phyloP scores from a whole-genome alignment of 2,113 vertebrate genomes.

The Struthidea cinerea region DNA sequence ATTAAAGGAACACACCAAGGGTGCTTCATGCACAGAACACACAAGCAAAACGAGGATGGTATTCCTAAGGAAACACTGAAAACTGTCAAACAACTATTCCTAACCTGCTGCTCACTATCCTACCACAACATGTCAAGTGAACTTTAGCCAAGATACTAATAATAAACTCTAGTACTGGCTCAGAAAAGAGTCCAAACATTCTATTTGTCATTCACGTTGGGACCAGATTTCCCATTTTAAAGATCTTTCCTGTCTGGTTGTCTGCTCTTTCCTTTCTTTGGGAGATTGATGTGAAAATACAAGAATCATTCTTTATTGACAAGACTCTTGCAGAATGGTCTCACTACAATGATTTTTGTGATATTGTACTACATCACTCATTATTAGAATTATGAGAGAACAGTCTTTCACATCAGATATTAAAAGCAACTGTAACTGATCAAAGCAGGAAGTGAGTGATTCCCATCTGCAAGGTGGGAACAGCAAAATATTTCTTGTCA shows the following conservation, averaged over 20 bases:
- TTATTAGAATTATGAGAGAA: neutral
- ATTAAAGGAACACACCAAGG: neutral
- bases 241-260: neutral
- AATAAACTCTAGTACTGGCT: neutral
- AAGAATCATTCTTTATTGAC: neutral
- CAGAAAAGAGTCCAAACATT: neutral
- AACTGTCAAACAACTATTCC: neutral
- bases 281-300: neutral
- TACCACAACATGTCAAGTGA: neutral
- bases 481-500: neutral
- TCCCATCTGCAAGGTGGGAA: neutral
- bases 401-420: neutral
- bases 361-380: neutral
- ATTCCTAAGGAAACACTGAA: neutral
- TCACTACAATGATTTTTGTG: neutral
- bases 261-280: neutral
- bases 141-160: neutral
- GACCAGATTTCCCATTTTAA: neutral
- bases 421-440: neutral
- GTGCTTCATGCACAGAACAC: neutral
- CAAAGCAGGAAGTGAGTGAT: neutral
- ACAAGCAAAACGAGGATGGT: rapidly evolving
- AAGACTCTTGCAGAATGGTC: neutral
- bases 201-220: neutral
- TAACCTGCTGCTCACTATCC: neutral